Evolutionary conservation across 2,888 invertebrate genomes (phyloP), one percentile per base, ranked within the genome.

Genomic region (Hyposoter didymator): DNA sequence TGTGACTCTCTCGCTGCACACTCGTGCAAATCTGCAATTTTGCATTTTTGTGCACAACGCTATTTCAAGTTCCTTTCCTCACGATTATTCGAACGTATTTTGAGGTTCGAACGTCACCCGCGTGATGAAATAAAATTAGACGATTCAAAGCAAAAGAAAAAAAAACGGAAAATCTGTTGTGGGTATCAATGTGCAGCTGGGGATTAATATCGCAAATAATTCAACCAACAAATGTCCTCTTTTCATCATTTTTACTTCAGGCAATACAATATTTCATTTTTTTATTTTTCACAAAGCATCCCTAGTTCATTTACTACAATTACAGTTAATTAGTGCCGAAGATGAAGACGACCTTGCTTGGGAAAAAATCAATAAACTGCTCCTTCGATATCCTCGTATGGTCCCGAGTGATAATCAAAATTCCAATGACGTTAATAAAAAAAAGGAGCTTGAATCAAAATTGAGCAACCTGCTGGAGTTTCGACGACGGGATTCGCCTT

Each of bases 391-490:
- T 64, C 76, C 74, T 8, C 82, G 84, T 10, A 81, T 52, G 80
- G 32, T 72, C 47, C 10, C 72, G 19, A 79, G 73, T 43, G 72
- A 73, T 19, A 73, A 82, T 69, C 49, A 69, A 80, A 52, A 79
- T 32, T 74, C 55, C 8, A 79, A 59, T 17, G n/a, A 59, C 28
- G n/a, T 47, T 6, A 47, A 17, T 10, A 73, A 86, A 67, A 73
- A 86, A 67, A 66, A 52, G 28, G 72, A 81, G 12, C 84, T 86
- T 35, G 86, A 84, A 14, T 47, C 87, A 8, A 87, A 83, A 35
- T 59, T 87, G 19, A 82, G 73, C 28, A 49, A 84, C 19, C 84
- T 87, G 55, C 45, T 87, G 52, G 87, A 88, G 70, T 66, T 84
- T 28, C 70, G 66, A 55, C 69, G 69, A 55, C 64, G 59, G 10